Conservation (phyloP, 2,113 vertebrate species). For the Lontra canadensis region DNA sequence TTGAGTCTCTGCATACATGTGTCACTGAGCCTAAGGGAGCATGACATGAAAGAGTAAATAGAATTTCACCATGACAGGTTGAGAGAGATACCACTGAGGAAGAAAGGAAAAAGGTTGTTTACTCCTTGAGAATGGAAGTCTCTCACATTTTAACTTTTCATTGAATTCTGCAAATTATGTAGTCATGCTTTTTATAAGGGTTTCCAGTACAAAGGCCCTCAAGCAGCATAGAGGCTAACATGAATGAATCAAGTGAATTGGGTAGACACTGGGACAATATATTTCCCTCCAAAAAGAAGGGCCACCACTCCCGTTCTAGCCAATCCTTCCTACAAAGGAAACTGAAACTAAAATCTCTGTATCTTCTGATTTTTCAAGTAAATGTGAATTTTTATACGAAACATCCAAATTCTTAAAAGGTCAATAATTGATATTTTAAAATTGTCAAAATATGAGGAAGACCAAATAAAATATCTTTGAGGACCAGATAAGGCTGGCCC, state of each 20-base stretch:
- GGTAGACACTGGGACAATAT: neutral
- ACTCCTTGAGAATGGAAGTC: neutral
- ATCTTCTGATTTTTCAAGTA: neutral
- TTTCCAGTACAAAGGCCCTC: neutral
- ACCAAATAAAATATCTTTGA: neutral
- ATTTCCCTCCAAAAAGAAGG: neutral
- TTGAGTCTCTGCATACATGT: neutral
- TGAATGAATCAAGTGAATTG: neutral
- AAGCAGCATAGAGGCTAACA: fast-evolving
- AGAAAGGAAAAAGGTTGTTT: neutral
- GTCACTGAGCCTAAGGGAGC: fast-evolving
- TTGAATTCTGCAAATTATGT: neutral
- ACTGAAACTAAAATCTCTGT: neutral
- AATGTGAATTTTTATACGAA: neutral
- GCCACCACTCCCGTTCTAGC: neutral
- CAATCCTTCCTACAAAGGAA: neutral
- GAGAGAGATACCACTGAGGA: neutral
- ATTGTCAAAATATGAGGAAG: neutral
- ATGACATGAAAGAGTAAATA: neutral
- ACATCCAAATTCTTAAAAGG: neutral
- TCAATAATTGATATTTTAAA: neutral
- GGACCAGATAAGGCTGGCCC: neutral
- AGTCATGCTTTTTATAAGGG: neutral
- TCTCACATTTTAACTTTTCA: neutral
- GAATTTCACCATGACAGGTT: neutral